Percentiles rank a stretch among this genome's conserved stretches.
These are phyloP conservation scores for Cephus rjabovi DNA, from an alignment of 2,888 invertebrate genomes.

Conservation along the genomic window DNA sequence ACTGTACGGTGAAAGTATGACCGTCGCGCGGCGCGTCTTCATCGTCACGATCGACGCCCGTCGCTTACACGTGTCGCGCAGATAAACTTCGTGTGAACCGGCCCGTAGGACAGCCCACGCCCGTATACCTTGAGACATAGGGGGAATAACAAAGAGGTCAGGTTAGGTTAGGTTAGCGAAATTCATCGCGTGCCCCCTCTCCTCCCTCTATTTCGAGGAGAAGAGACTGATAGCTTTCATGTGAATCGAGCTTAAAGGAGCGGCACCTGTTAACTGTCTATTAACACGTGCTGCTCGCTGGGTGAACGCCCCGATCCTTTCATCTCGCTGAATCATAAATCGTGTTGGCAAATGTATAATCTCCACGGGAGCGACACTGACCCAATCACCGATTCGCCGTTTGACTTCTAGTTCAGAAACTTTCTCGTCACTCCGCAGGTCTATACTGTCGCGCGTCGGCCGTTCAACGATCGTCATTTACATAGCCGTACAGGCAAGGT, in stretches of 20 bases:
- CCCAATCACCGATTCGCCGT: neutral
- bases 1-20: no score
- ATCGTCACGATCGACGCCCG: no score
- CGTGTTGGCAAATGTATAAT: conserved; percentile 14
- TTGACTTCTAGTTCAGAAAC: neutral
- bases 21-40: no score
- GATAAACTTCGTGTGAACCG: no score
- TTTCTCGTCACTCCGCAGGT: neutral
- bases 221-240: neutral
- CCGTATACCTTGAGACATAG: neutral
- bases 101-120: neutral
- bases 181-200: no score
- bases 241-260: conserved; percentile 11
- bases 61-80: no score
- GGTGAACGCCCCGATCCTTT: conserved; percentile 21
- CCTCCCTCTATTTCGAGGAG: no score
- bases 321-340: conserved; percentile 16
- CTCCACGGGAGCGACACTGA: neutral
- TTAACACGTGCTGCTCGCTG: conserved; percentile 17
- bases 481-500: neutral
- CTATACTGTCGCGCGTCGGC: neutral
- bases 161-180: no score
- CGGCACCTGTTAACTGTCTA: conserved; percentile 18
- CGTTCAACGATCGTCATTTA: neutral
- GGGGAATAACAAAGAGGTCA: no score